Evolutionary conservation across 2,113 vertebrate genomes (phyloP).

Genomic region (Psophia crepitans): DNA sequence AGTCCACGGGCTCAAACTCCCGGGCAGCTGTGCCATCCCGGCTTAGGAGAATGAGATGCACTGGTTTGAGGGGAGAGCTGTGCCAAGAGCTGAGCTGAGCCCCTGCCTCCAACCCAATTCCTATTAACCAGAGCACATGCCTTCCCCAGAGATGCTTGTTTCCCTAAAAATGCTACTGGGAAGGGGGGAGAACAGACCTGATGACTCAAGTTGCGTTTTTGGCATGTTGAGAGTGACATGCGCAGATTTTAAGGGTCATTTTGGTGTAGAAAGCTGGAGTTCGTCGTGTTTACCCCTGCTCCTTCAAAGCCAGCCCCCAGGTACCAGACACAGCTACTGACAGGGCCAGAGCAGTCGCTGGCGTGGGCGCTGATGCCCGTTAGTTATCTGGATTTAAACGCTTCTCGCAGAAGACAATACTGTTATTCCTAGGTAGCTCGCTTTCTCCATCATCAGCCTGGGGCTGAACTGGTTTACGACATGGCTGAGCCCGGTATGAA

Average conservation of each 20-base stretch:
- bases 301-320: background rate
- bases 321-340: background rate
- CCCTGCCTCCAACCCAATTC: background rate
- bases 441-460: background rate
- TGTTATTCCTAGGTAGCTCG: background rate
- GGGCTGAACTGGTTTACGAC: background rate
- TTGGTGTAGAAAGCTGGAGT: background rate
- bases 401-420: background rate
- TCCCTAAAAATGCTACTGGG: background rate
- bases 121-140: too few species aligned
- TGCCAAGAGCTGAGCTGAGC: background rate
- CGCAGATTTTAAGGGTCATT: background rate
- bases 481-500: background rate
- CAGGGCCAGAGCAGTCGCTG: fast-evolving
- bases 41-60: background rate
- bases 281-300: background rate
- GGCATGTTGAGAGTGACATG: fast-evolving
- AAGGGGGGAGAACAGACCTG: background rate
- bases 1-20: background rate
- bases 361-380: fast-evolving
- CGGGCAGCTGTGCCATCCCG: fast-evolving
- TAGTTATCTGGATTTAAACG: background rate
- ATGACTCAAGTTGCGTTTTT: background rate
- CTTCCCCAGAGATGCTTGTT: background rate
- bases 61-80: background rate